Base-by-base conservation (phyloP, 2,888 invertebrate genomes). In the Itoplectis maculator region DNA sequence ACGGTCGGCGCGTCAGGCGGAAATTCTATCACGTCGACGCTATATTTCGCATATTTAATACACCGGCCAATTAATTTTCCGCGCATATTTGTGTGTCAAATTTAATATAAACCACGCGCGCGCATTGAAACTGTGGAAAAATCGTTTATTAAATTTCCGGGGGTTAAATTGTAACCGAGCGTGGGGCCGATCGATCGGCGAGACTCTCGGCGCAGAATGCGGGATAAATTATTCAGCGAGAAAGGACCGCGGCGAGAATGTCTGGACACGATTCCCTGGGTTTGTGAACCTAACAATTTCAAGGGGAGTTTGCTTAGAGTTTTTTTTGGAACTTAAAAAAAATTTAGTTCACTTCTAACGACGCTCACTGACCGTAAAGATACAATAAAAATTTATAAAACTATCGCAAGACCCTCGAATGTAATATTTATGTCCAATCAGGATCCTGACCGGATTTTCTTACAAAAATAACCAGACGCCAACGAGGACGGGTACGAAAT, bases 1-100 rank as follows among this genome's bases (percentile, higher is more conserved):
- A 45, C n/a, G 45, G n/a, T 0, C 15, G 15, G 20, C 18, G 9
- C 18, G 18, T 51, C 18, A 8, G 18, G 18, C 8, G 20, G 18
- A 51, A 51, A 51, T 51, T 51, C 18, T 0, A 51, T 9, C 49
- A 18, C 9, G 49, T 9, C 9, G 23, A n/a, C 23, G 54, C n/a
- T n/a, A 54, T 54, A 20, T 54, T 54, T 54, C 11, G 23, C 23
- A 20, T 54, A 54, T 54, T 54, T 8, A 54, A 54, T 54, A 5
- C 54, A 23, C 5, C 13, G 54, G 2, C n/a, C 23, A 54, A 54
- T 23, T 54, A 23, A 54, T 9, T 54, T 13, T 23, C n/a, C 11
- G 23, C 51, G 2, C 11, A 9, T 4, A 47, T 47, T 7, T 51
- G 54, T 13, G 4, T 11, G 23, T 23, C 23, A 54, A 54, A 23